phyloP scores from a whole-genome alignment of 2,797 vertebrate genomes.

The Tenualosa ilisha region DNA sequence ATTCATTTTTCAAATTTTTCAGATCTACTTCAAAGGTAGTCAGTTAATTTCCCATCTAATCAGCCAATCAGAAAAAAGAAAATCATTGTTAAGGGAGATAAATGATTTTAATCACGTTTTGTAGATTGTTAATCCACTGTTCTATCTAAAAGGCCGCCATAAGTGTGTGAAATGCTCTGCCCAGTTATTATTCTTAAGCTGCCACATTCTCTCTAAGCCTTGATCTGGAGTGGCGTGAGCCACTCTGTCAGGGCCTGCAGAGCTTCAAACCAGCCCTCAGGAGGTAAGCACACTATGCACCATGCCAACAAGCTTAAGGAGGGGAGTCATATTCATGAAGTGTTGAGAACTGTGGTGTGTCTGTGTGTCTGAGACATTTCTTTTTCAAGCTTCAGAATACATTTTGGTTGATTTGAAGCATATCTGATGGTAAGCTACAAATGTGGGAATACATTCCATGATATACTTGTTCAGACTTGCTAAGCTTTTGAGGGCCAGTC shows the following conservation, averaged over 20 bases:
- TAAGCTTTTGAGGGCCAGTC: background rate
- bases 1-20: no score
- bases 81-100: no score
- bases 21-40: no score
- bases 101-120: background rate
- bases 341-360: background rate
- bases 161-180: background rate
- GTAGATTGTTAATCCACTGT: background rate
- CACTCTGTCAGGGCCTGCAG: background rate
- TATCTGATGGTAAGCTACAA: background rate
- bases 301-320: constrained; percentile 12
- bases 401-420: background rate
- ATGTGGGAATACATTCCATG: background rate
- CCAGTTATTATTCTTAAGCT: background rate
- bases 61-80: no score
- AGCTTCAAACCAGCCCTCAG: background rate
- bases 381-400: background rate
- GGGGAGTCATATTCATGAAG: background rate
- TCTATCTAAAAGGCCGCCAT: background rate
- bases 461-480: background rate
- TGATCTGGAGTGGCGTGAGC: background rate
- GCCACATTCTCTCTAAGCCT: background rate
- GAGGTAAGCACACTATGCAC: constrained; percentile 29
- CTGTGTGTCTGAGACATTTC: background rate
- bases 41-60: no score